Evolutionary conservation across 2,113 vertebrate species (phyloP).

Genomic region (Anser brachyrhynchus): DNA sequence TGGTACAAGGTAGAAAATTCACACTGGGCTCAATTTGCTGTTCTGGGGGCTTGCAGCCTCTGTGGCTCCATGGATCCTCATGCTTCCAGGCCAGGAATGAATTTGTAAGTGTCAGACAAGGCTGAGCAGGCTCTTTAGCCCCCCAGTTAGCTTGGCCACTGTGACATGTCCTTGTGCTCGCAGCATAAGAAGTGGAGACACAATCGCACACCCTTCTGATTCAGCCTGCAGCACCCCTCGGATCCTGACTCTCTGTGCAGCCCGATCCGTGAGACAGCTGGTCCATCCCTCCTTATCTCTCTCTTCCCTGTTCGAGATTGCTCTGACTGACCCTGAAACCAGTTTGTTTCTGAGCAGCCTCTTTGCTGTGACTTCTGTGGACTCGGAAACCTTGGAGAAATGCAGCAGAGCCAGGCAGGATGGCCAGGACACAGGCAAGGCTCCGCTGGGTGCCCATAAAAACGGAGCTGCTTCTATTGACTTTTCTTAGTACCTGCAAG

Average conservation of each 20-base stretch:
- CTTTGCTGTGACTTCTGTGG: not conserved
- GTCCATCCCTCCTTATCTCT: not conserved
- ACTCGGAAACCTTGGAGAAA: not conserved
- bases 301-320: not conserved
- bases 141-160: not conserved
- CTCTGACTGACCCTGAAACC: not conserved
- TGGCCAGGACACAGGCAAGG: not conserved
- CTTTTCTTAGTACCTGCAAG: not conserved
- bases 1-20: not conserved
- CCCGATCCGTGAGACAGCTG: not conserved
- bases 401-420: not conserved
- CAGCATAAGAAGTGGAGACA: not conserved
- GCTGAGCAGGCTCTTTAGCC: not conserved
- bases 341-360: not conserved
- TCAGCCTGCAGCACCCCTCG: not conserved
- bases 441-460: not conserved
- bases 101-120: not conserved
- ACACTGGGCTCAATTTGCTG: not conserved
- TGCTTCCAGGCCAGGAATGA: not conserved
- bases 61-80: not conserved
- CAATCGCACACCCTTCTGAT: rapidly evolving
- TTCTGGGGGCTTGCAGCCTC: not conserved
- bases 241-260: not conserved
- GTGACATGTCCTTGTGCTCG: not conserved
- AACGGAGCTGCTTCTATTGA: not conserved